Evolutionary conservation across 37 sponge, comb jelly and placozoan genomes (phyloP).

Genomic region (Agelas oroides): DNA sequence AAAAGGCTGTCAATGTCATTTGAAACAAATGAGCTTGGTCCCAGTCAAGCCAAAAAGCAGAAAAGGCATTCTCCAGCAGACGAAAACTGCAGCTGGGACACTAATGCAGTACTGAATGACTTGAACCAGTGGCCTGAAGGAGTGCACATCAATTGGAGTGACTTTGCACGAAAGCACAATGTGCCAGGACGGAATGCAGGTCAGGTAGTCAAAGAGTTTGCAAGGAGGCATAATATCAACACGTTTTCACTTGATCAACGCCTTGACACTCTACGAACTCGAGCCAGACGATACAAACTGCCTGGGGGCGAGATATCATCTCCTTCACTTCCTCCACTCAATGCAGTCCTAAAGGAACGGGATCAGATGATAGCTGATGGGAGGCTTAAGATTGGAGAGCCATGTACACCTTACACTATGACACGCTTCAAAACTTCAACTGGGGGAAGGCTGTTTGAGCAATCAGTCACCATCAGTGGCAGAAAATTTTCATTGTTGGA

Average conservation of each 20-base stretch:
- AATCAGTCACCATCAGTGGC: too few species aligned
- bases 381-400: too few species aligned
- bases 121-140: not conserved
- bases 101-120: not conserved
- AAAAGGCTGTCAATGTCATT: too few species aligned
- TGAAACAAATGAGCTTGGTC: too few species aligned
- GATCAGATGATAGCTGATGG: not conserved
- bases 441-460: too few species aligned
- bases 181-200: constrained; percentile 18
- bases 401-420: too few species aligned
- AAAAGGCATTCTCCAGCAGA: not conserved
- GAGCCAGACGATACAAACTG: not conserved
- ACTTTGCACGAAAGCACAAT: constrained; percentile 2
- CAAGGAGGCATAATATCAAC: not conserved
- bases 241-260: not conserved
- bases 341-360: not conserved
- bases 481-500: too few species aligned
- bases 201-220: constrained; percentile 25
- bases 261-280: not conserved
- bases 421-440: too few species aligned
- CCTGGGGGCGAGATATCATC: not conserved
- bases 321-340: not conserved
- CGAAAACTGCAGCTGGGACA: not conserved
- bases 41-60: not conserved
- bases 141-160: too few species aligned